Conservation (phyloP, 2,888 invertebrate species). For the Acanthopleura granulata region DNA sequence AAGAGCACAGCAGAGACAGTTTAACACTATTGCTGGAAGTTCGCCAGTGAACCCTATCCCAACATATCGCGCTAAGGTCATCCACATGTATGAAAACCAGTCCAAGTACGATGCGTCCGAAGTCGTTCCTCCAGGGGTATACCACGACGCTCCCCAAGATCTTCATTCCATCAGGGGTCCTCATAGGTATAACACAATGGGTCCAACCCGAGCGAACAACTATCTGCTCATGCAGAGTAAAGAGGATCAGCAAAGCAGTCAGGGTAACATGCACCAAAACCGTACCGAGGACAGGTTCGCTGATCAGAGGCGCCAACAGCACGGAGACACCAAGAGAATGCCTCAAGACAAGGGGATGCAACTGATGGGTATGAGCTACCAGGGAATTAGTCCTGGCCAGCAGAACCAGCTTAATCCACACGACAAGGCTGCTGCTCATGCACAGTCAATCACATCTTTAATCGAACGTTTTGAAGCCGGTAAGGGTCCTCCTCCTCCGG, state of each 20-base stretch:
- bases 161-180: background rate
- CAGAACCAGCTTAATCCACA: background rate
- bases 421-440: slow-evolving; percentile 24
- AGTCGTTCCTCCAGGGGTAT: background rate
- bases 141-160: background rate
- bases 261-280: background rate
- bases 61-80: slow-evolving; percentile 45
- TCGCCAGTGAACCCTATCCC: slow-evolving; percentile 29
- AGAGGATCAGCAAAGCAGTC: background rate
- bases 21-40: background rate
- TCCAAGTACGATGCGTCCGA: slow-evolving; percentile 39
- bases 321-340: background rate
- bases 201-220: background rate
- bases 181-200: slow-evolving; percentile 4
- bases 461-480: slow-evolving; percentile 52
- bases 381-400: background rate
- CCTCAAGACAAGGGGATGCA: background rate
- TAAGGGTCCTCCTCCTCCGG: slow-evolving; percentile 25
- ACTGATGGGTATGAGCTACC: background rate
- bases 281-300: background rate
- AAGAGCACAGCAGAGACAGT: background rate
- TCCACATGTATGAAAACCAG: slow-evolving; percentile 57
- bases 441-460: slow-evolving; percentile 43
- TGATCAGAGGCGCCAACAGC: background rate
- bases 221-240: slow-evolving; percentile 16